Percentiles rank a stretch among this genome's conserved stretches.
These are phyloP conservation scores for Mechanitis messenoides DNA, from an alignment of 2,888 invertebrate species.

Conservation along the genomic window DNA sequence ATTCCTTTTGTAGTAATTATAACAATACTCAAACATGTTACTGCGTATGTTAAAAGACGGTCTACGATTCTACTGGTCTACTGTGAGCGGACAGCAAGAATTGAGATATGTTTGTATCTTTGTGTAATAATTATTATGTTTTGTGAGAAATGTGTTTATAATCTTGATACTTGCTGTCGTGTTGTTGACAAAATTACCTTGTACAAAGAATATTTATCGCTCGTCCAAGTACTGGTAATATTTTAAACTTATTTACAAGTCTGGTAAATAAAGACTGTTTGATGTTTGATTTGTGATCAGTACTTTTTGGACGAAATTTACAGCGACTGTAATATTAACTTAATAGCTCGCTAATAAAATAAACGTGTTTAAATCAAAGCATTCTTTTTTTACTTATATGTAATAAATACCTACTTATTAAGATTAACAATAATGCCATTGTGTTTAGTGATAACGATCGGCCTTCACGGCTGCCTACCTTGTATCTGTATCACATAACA, in stretches of 20 bases:
- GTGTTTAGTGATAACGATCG: too few relatives aligned
- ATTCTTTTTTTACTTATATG: slow-evolving; percentile 15
- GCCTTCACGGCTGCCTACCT: too few relatives aligned
- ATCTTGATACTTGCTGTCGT: slow-evolving; percentile 11
- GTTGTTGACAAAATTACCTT: slow-evolving; percentile 53
- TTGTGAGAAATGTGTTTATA: not conserved
- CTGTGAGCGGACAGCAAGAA: too few relatives aligned
- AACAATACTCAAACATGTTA: too few relatives aligned
- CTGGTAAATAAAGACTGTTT: too few relatives aligned
- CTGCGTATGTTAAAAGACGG: too few relatives aligned
- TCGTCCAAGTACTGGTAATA: slow-evolving; percentile 42
- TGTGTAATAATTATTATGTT: not conserved
- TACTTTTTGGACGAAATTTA: not conserved
- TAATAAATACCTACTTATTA: too few relatives aligned
- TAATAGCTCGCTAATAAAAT: slow-evolving; percentile 28
- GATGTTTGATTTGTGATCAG: not conserved
- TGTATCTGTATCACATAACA: too few relatives aligned
- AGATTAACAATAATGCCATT: too few relatives aligned
- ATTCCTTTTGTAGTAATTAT: too few relatives aligned
- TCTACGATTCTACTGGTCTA: too few relatives aligned
- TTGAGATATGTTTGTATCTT: not conserved
- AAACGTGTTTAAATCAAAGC: slow-evolving; percentile 24
- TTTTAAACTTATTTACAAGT: too few relatives aligned
- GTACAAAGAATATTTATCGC: slow-evolving; percentile 58
- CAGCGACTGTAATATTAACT: slow-evolving; percentile 23